Base-by-base conservation (phyloP, 2,113 vertebrate species). In the Archocentrus centrarchus region DNA sequence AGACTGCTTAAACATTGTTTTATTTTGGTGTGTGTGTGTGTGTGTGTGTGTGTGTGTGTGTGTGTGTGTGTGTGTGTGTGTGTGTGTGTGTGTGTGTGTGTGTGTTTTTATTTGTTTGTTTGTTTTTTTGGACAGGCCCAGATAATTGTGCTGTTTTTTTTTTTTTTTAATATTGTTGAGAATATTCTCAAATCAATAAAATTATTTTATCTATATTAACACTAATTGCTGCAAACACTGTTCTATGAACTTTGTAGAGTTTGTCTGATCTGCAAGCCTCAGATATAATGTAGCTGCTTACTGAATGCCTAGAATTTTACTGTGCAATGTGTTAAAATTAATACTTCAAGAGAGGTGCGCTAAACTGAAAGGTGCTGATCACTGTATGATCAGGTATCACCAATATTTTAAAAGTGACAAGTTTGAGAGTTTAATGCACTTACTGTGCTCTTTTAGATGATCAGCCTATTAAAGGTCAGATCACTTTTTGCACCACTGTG, bases 361-460 rank as follows among this genome's bases (percentile, higher is more conserved):
- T 24, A 24, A 24, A 24, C 24, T 24, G 24, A 24, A 24, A 24
- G 24, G 24, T 24, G 24, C 24, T 24, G 24, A 24, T 24, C 24
- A 70, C 41, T 75, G 11, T 63, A 27, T n/a, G n/a, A 35, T 59
- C 11, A 76, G 41, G 30, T 47, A 68, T 68, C 5, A 0, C 14
- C 17, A 70, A 13, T 2, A 70, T 5, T 75, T 37, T 77, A 2
- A 57, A 66, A 59, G 22, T 57, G 39, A 60, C 5, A 4, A 17
- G 27, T 76, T 7, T 59, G 17, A 24, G 20, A 30, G 22, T 30
- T 64, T 3, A 57, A 55, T 53, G 39, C 22, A 18, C 59, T 73
- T 13, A 64, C 75, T 75, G 37, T 82, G 47, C 81, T 24, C 53
- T 81, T 57, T 80, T 78, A 75, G 55, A 61, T 60, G 17, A 75